Conservation (phyloP, 2,113 vertebrate genomes). For the Meles meles region DNA sequence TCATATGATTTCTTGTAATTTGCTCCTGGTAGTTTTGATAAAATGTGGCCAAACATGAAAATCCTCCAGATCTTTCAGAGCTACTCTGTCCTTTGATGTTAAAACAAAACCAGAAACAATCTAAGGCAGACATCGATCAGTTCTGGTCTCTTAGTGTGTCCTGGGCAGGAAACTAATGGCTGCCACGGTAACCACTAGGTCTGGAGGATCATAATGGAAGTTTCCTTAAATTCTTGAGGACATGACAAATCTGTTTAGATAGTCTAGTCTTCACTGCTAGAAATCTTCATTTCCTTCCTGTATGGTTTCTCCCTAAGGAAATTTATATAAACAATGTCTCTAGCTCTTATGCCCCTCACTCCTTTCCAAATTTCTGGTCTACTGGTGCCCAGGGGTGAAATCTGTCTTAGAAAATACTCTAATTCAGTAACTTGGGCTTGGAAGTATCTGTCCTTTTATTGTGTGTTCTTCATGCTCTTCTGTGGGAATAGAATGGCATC, state of each 20-base stretch:
- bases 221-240: slow-evolving; percentile 52
- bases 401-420: neutral
- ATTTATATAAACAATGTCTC: neutral
- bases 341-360: neutral
- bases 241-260: neutral
- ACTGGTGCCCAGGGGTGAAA: neutral
- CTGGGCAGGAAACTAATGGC: neutral
- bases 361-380: neutral
- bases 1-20: neutral
- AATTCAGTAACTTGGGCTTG: neutral
- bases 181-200: neutral
- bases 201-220: neutral
- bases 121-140: neutral
- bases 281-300: slow-evolving; percentile 40
- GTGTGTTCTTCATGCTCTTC: neutral
- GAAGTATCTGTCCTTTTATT: neutral
- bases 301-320: slow-evolving; percentile 48
- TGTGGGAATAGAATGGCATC: neutral
- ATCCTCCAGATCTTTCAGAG: neutral
- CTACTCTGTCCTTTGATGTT: neutral
- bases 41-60: slow-evolving; percentile 18
- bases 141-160: neutral
- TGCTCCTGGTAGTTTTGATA: neutral
- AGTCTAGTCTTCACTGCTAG: neutral
- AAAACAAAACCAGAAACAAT: neutral